These are phyloP conservation scores for Meleagris gallopavo DNA, from an alignment of 2,113 vertebrate species.

Conservation along the genomic window DNA sequence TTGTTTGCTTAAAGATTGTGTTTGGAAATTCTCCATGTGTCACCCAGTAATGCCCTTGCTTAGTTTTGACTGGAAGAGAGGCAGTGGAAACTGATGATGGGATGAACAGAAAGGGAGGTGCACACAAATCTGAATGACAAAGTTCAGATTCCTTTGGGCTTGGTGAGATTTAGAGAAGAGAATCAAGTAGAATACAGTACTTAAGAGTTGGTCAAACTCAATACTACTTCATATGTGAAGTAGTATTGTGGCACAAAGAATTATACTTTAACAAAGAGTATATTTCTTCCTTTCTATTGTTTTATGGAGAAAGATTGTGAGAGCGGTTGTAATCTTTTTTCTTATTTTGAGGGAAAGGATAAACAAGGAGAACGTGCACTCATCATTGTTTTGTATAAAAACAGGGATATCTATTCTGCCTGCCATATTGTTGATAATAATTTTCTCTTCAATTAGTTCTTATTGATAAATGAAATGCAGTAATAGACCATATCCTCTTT, in stretches of 20 bases:
- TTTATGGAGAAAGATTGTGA: not conserved
- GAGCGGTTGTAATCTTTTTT: fast-evolving
- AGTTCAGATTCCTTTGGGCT: not conserved
- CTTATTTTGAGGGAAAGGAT: not conserved
- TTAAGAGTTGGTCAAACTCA: not conserved
- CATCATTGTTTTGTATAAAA: not conserved
- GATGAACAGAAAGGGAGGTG: not conserved
- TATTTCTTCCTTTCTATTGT: not conserved
- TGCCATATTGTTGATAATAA: not conserved
- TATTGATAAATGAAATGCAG: not conserved
- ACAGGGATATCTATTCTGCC: not conserved
- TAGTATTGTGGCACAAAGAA: not conserved
- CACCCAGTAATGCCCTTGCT: not conserved
- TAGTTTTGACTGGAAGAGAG: not conserved
- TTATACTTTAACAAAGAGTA: not conserved
- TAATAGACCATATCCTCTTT: not conserved
- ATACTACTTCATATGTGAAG: not conserved
- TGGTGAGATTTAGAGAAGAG: not conserved
- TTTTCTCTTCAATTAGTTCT: not conserved
- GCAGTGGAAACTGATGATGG: not conserved
- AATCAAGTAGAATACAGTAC: not conserved
- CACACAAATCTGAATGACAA: not conserved
- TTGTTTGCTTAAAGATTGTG: not conserved
- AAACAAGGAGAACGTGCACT: not conserved
- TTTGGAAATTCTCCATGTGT: not conserved